Conservation (phyloP, 2,797 vertebrate species). For the Morelia viridis region DNA sequence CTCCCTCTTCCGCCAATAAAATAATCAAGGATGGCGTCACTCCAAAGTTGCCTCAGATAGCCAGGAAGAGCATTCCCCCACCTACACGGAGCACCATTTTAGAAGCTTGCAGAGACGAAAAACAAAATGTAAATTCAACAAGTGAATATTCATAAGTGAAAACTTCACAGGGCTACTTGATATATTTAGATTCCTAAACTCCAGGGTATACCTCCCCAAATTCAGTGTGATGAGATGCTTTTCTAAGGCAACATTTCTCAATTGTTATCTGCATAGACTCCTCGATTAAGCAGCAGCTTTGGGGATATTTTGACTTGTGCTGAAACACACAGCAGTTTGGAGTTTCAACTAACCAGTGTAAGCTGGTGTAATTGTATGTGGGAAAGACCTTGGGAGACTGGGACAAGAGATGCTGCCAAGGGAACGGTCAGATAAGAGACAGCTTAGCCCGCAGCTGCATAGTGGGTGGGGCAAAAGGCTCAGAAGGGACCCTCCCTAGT, state of each 20-base stretch:
- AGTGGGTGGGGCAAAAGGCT: no score
- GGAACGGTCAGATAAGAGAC: no score
- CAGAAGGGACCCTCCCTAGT: no score
- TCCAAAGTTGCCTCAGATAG: conserved; percentile 48
- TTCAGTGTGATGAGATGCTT: conserved; percentile 28
- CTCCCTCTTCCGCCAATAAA: conserved; percentile 15
- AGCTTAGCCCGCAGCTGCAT: no score
- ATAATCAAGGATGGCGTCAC: conserved; percentile 24
- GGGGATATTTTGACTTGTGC: no score
- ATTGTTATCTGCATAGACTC: conserved; percentile 21
- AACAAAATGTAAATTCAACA: conserved; percentile 72
- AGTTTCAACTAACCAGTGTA: no score
- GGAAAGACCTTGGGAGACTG: no score
- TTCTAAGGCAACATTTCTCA: conserved; percentile 48
- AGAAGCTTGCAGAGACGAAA: conserved; percentile 57
- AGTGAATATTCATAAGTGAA: conserved; percentile 68
- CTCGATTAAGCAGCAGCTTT: no score
- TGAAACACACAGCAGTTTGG: no score
- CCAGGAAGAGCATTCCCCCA: conserved; percentile 50
- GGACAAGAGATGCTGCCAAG: no score
- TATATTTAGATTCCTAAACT: conserved; percentile 64
- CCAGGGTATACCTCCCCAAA: conserved; percentile 43
- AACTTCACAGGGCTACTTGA: conserved; percentile 58
- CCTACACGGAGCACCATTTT: conserved; percentile 40
- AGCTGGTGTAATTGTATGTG: no score